phyloP scores from a whole-genome alignment of 2,113 vertebrate genomes.

The Pluvialis apricaria region DNA sequence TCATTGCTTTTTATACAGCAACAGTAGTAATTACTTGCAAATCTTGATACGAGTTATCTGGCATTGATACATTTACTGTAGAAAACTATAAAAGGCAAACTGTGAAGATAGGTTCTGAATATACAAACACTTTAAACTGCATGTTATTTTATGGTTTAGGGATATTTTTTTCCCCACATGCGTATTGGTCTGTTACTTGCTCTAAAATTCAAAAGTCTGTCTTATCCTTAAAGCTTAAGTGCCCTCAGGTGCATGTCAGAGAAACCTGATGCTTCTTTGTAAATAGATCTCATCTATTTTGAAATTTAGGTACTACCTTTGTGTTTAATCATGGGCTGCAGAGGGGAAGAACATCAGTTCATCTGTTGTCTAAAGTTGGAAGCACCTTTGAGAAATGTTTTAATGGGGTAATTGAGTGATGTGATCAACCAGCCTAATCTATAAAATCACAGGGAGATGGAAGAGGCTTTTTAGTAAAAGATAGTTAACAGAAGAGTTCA shows the following conservation, averaged over 20 bases:
- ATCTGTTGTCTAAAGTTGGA: background rate
- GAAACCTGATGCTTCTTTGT: background rate
- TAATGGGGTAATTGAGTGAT: background rate
- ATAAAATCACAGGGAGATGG: background rate
- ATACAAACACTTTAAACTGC: background rate
- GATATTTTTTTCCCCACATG: fast-evolving
- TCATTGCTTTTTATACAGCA: background rate
- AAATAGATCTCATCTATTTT: background rate
- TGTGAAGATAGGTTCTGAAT: background rate
- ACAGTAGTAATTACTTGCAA: background rate
- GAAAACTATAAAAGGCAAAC: background rate
- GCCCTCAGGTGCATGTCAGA: background rate
- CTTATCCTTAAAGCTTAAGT: background rate
- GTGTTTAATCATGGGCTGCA: background rate
- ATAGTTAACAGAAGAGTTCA: background rate
- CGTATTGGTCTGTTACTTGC: background rate
- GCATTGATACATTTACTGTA: background rate
- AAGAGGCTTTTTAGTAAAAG: background rate
- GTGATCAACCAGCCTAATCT: background rate
- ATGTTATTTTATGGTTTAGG: background rate
- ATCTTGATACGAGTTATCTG: background rate
- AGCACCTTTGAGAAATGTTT: background rate
- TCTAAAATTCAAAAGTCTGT: background rate
- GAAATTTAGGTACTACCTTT: background rate
- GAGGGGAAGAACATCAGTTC: background rate